Base-by-base conservation (phyloP, 2,113 vertebrate genomes). In the Otocyon megalotis region DNA sequence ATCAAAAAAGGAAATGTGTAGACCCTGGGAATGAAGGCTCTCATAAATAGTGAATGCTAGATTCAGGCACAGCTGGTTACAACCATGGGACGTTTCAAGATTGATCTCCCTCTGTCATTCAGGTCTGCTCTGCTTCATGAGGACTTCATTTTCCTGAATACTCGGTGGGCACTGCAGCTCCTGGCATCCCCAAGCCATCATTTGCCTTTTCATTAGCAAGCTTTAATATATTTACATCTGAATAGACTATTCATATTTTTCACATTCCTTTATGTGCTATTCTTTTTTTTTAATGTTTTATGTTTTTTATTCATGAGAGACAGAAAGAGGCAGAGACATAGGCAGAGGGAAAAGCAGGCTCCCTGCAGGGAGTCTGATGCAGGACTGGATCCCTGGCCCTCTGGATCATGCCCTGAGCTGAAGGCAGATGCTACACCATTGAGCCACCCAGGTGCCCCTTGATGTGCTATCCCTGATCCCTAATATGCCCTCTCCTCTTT, bases 161-260 rank as follows among this genome's bases (percentile, higher is more conserved):
- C 13, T 58, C 28, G 35, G 4, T 63, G 58, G 3, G 3, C 7
- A 4, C 28, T 1, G 9, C 50, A 22, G 6, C 1, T 67, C 2
- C 63, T 65, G 63, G 7, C 17, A 35, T 15, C 58, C 67, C 10
- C 5, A 32, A n/a, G 2, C 2, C 16, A 56, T 50, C 13, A 12
- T 20, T 12, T 50, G 15, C 3, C n/a, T 56, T 94, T 85, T 20
- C 50, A 12, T 63, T 62, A 63, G 65, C 19, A 48, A 54, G 12
- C 16, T 22, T 58, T 80, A 20, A 60, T 60, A 12, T 5, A 43
- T 62, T 88, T 88, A 10, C 15, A 22, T 58, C 67, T 67, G 2
- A 22, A 15, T 12, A 43, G 6, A 10, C 1, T 53, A 8, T n/a
- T 76, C 35, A 43, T 87, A n/a, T 35, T 67, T 26, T 24, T 80